Evolutionary conservation across 2,113 vertebrate genomes (phyloP).

Genomic region (Lathamus discolor): DNA sequence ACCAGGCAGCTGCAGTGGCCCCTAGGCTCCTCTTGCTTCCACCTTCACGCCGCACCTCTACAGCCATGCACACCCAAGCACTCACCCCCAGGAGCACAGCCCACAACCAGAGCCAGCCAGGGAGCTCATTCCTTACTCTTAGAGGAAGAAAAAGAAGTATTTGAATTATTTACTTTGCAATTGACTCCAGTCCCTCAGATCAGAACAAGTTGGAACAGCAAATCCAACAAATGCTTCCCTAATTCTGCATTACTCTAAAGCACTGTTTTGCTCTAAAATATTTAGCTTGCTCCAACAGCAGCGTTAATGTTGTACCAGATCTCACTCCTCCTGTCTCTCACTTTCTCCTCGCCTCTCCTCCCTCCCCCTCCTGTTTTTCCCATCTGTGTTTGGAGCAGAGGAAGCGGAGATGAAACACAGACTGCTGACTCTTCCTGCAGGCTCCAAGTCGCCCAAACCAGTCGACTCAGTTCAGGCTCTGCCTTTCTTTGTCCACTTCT

Average conservation of each 20-base stretch:
- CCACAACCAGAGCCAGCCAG: not conserved
- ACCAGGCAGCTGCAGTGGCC: not conserved
- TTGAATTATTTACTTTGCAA: not conserved
- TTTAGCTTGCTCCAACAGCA: not conserved
- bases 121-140: not conserved
- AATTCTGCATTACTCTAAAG: not conserved
- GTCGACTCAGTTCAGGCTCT: not conserved
- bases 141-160: not conserved
- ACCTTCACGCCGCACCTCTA: not conserved
- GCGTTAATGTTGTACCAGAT: not conserved
- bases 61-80: accelerated
- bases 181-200: not conserved
- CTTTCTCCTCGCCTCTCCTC: conserved; percentile 1
- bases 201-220: not conserved
- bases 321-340: not conserved
- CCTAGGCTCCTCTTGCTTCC: not conserved
- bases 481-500: not conserved
- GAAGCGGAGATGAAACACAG: conserved; percentile 20
- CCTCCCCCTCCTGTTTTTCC: conserved; percentile 41
- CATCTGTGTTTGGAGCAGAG: conserved; percentile 36
- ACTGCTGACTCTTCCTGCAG: conserved; percentile 14
- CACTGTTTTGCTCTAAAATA: not conserved
- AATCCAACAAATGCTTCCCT: not conserved
- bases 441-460: not conserved
- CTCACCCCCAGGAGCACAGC: not conserved